phyloP scores from a whole-genome alignment of 2,113 vertebrate genomes.

The Hippopotamus amphibius region DNA sequence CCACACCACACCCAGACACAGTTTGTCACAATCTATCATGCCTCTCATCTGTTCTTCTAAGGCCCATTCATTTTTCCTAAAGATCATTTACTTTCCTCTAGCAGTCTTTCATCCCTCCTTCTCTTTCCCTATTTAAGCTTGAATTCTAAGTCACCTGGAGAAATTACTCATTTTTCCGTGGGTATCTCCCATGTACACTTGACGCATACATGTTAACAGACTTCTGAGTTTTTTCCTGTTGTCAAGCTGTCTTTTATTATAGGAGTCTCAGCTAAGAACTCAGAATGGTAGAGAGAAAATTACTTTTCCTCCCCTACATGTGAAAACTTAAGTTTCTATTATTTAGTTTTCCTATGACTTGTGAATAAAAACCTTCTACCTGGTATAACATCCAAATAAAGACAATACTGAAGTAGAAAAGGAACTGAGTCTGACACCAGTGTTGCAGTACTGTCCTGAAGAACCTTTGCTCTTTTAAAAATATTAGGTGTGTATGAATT shows the following conservation, averaged over 20 bases:
- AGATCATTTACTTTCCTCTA: background rate
- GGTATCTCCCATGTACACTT: background rate
- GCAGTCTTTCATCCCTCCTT: background rate
- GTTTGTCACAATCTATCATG: background rate
- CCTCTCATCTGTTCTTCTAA: background rate
- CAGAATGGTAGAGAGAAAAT: background rate
- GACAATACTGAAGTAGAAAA: background rate
- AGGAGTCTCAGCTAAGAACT: background rate
- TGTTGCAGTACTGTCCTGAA: background rate
- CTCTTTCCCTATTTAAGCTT: background rate
- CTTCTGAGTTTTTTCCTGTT: background rate
- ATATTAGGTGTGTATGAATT: background rate
- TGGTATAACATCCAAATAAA: background rate
- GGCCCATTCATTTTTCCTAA: background rate
- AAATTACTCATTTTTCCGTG: background rate
- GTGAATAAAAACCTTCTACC: background rate
- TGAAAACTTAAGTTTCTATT: background rate
- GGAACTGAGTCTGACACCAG: background rate
- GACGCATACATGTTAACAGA: background rate
- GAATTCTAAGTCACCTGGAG: background rate
- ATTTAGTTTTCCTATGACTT: background rate
- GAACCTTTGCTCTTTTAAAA: background rate
- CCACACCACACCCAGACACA: background rate
- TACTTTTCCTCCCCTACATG: background rate
- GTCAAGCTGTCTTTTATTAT: background rate